Evolutionary conservation across 2,888 invertebrate genomes (phyloP).

Genomic region (Ophion costatus): DNA sequence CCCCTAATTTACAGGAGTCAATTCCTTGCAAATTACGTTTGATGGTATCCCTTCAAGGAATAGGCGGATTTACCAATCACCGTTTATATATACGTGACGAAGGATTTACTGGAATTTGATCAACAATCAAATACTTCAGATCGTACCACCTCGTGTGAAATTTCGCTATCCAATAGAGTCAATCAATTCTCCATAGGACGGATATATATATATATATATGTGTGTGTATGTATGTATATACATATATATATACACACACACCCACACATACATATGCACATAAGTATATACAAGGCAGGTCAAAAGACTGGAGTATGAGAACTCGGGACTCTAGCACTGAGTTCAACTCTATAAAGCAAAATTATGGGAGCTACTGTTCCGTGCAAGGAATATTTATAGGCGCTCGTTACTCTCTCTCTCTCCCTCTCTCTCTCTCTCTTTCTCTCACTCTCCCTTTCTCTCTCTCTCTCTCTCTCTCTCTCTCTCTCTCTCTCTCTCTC

Average conservation of each 20-base stretch:
- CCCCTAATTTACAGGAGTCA: no score
- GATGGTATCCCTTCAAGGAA: no score
- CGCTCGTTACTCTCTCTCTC: conserved; percentile 62
- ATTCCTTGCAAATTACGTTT: no score
- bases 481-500: not conserved
- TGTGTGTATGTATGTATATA: no score
- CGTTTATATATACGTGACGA: conserved; percentile 31
- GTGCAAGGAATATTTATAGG: conserved; percentile 78
- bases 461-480: conserved; percentile 34
- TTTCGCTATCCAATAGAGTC: conserved; percentile 7
- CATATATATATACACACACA: not conserved
- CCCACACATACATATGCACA: not conserved
- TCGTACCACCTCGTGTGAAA: conserved; percentile 5
- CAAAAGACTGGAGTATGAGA: conserved; percentile 60
- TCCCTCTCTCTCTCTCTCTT: conserved; percentile 18
- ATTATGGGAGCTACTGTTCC: conserved; percentile 71
- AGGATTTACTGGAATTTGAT: conserved; percentile 66
- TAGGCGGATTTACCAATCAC: no score
- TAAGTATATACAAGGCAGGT: not conserved
- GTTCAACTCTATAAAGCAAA: conserved; percentile 73
- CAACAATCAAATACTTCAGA: conserved; percentile 7
- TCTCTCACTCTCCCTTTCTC: conserved; percentile 33
- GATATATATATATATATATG: not conserved
- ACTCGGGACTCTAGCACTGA: conserved; percentile 60
- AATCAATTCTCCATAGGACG: conserved; percentile 13